phyloP scores from a whole-genome alignment of 37 sponge, comb jelly and placozoan species.

The Oscarella lobularis region DNA sequence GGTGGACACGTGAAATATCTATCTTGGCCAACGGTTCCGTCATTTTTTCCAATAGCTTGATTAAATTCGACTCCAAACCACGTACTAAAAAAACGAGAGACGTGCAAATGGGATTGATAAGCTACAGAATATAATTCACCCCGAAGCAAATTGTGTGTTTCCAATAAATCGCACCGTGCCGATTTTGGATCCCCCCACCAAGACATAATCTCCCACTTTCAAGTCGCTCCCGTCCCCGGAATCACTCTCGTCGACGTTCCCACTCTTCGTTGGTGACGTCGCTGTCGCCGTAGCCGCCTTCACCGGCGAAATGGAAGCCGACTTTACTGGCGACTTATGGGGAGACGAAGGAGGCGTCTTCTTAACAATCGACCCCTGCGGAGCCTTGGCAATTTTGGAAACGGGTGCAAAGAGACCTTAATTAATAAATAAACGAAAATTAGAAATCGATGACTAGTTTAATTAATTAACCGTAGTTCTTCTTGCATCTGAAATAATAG shows the following conservation, averaged over 20 bases:
- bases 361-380: not conserved
- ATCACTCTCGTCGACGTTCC: not conserved
- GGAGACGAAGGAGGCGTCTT: not conserved
- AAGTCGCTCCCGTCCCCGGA: slow-evolving; percentile 1
- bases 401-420: not conserved
- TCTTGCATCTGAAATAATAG: slow-evolving; percentile 63
- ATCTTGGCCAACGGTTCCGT: slow-evolving; percentile 77
- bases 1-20: slow-evolving; percentile 84
- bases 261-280: not conserved
- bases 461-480: slow-evolving; percentile 40
- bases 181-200: slow-evolving; percentile 29
- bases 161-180: slow-evolving; percentile 68
- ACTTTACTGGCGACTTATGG: not conserved
- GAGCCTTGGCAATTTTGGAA: not conserved
- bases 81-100: too few relatives aligned
- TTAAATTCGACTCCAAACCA: slow-evolving; percentile 87
- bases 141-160: slow-evolving; percentile 36
- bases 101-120: too few relatives aligned
- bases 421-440: not conserved
- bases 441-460: too few relatives aligned
- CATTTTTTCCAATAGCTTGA: slow-evolving; percentile 74
- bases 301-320: not conserved
- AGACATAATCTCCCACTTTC: slow-evolving; percentile 69
- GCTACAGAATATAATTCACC: too few relatives aligned
- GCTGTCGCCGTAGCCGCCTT: not conserved